phyloP scores from a whole-genome alignment of 2,113 vertebrate genomes.

The Cololabis saira region DNA sequence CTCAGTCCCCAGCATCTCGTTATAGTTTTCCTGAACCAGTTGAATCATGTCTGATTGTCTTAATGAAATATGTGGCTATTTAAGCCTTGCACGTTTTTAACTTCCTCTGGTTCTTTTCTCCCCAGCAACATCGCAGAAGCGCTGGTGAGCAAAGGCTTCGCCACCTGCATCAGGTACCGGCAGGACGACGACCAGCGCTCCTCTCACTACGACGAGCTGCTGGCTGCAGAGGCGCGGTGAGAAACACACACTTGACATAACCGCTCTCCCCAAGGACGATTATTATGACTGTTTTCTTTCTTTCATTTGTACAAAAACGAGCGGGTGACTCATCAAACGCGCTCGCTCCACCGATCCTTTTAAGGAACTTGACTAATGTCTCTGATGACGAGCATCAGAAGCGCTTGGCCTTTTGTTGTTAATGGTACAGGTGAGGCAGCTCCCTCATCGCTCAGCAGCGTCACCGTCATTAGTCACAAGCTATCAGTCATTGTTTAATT shows the following conservation, averaged over 20 bases:
- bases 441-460: background rate
- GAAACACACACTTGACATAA: conserved; percentile 28
- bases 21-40: too few species aligned
- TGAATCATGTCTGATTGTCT: too few species aligned
- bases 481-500: conserved; percentile 6
- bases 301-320: conserved; percentile 3
- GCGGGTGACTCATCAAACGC: background rate
- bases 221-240: conserved; percentile 94
- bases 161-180: conserved; percentile 93
- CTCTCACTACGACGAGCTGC: conserved; percentile 95
- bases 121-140: conserved; percentile 96
- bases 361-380: conserved; percentile 46
- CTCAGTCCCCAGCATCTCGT: too few species aligned
- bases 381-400: conserved; percentile 23
- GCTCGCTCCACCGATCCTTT: background rate
- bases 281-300: background rate
- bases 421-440: conserved; percentile 2
- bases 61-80: too few species aligned
- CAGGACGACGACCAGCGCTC: conserved; percentile 97
- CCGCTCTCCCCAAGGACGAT: background rate
- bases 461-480: background rate
- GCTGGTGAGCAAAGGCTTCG: conserved; percentile 95
- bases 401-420: conserved; percentile 35
- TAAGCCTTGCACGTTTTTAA: too few species aligned
- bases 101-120: background rate